Conservation (phyloP, 1,140 invertebrate species). For the Penaeus japonicus region DNA sequence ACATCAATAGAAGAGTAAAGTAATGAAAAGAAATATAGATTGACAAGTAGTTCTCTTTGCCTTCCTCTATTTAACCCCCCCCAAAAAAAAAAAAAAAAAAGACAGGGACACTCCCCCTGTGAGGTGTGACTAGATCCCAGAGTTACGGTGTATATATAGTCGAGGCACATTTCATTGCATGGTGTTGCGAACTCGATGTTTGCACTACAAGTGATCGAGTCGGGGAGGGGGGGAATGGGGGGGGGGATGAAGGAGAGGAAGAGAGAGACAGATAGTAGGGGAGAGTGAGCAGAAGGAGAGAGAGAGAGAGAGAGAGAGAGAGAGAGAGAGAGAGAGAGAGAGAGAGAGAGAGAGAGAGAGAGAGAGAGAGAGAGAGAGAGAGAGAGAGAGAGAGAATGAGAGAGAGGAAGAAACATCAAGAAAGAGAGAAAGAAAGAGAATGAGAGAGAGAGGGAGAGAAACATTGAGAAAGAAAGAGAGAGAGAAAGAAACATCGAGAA, state of each 20-base stretch:
- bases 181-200: too few species aligned
- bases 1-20: not conserved
- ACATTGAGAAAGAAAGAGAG: not conserved
- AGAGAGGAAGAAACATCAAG: too few species aligned
- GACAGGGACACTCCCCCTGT: too few species aligned
- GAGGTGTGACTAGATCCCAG: too few species aligned
- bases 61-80: too few species aligned
- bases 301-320: not conserved
- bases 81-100: too few species aligned
- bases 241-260: not conserved
- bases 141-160: too few species aligned
- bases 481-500: not conserved
- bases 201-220: too few species aligned
- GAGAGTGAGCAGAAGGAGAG: not conserved
- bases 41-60: too few species aligned
- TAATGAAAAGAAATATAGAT: not conserved
- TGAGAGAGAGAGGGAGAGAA: not conserved
- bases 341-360: not conserved
- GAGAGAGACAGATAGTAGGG: not conserved
- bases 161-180: too few species aligned
- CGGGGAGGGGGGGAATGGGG: too few species aligned
- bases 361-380: not conserved
- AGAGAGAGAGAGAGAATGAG: not conserved
- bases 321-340: not conserved
- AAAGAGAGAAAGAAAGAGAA: not conserved